A percentile compares a stretch with the other conserved stretches of the same genome.
Evolutionary conservation across 2,797 vertebrate genomes (phyloP).

Genomic region (Enteromius afrohamiltoni): DNA sequence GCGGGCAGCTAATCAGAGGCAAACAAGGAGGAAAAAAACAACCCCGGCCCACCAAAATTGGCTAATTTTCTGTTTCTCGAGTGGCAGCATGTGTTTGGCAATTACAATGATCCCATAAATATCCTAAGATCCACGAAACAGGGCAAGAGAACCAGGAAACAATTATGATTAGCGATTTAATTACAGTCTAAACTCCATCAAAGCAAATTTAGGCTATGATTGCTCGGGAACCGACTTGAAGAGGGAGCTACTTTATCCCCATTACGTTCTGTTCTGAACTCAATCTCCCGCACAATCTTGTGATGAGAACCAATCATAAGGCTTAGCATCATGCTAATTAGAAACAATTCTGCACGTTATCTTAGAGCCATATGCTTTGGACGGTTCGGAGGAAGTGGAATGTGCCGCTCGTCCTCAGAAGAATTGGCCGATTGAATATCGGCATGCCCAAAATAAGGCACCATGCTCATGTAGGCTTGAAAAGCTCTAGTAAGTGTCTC

Average conservation of each 20-base stretch:
- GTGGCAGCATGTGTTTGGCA: conserved; percentile 76
- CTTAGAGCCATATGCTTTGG: conserved; percentile 7
- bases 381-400: not conserved
- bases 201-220: conserved; percentile 67
- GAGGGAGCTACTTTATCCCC: conserved; percentile 54
- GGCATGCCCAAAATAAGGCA: not conserved
- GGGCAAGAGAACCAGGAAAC: conserved; percentile 75
- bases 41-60: conserved; percentile 64
- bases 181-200: conserved; percentile 77
- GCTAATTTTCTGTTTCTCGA: conserved; percentile 73
- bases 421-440: not conserved
- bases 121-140: conserved; percentile 74
- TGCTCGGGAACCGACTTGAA: conserved; percentile 61
- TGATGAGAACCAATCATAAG: conserved; percentile 53
- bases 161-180: conserved; percentile 80
- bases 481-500: not conserved
- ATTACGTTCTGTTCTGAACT: conserved; percentile 34
- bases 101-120: conserved; percentile 78
- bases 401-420: not conserved
- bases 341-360: conserved; percentile 10
- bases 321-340: conserved; percentile 47
- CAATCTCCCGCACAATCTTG: conserved; percentile 39
- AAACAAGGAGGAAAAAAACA: conserved; percentile 65
- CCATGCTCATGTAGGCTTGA: not conserved
- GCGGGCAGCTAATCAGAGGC: conserved; percentile 70